phyloP scores from a whole-genome alignment of 2,888 invertebrate genomes.

The Trisateles emortualis region DNA sequence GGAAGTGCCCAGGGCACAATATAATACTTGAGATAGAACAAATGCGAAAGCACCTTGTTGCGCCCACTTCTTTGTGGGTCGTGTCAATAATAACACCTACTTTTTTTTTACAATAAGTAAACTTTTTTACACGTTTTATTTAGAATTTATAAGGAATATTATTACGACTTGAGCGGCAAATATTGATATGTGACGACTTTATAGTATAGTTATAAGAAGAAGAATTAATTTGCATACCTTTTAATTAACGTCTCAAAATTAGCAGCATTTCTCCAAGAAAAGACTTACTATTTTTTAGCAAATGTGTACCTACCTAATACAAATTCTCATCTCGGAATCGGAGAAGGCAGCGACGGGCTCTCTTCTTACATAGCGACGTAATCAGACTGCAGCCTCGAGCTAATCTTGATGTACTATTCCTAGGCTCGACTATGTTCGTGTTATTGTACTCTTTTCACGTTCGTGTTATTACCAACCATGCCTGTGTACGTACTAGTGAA shows the following conservation, averaged over 20 bases:
- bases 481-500: conserved; percentile 37
- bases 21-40: conserved; percentile 75
- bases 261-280: conserved; percentile 31
- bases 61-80: conserved; percentile 63
- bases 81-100: conserved; percentile 69
- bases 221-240: conserved; percentile 41
- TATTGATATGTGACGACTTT: conserved; percentile 34
- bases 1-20: conserved; percentile 71
- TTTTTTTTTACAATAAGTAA: conserved; percentile 55
- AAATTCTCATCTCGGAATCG: conserved; percentile 68
- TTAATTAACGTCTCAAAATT: conserved; percentile 47
- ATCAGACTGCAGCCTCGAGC: conserved; percentile 80
- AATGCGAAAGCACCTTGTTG: conserved; percentile 72
- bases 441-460: conserved; percentile 74
- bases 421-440: conserved; percentile 63
- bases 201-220: too few species aligned
- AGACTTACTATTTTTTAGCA: conserved; percentile 39
- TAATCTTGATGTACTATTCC: conserved; percentile 80
- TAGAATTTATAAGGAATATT: conserved; percentile 31
- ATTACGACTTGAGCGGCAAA: conserved; percentile 11
- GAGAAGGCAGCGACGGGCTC: conserved; percentile 65
- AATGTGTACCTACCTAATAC: conserved; percentile 52
- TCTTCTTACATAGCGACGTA: conserved; percentile 74
- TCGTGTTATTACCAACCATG: conserved; percentile 56
- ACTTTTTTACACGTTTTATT: conserved; percentile 39